Evolutionary conservation across 2,113 vertebrate species (phyloP).

Genomic region (Oncorhynchus kisutch): DNA sequence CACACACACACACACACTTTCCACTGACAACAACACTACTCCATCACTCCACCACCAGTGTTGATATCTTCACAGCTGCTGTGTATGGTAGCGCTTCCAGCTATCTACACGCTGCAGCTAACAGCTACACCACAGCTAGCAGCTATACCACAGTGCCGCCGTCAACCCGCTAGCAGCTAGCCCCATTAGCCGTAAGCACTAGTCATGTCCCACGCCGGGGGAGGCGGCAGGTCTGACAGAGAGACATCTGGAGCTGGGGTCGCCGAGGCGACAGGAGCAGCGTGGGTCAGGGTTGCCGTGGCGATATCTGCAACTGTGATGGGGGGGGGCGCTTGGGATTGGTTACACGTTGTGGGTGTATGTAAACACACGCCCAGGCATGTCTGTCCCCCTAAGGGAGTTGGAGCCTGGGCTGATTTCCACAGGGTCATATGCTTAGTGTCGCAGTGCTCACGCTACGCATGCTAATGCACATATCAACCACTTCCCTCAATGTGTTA

Average conservation of each 20-base stretch:
- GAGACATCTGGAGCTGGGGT: neutral
- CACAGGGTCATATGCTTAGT: too few species aligned
- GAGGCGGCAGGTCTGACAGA: neutral
- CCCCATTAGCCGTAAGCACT: neutral
- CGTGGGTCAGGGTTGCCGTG: neutral
- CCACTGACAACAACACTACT: too few species aligned
- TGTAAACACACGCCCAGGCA: neutral
- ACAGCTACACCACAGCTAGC: neutral
- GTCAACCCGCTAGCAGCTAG: neutral
- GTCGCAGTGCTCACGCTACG: too few species aligned
- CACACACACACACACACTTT: neutral
- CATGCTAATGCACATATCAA: too few species aligned
- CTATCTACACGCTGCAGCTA: neutral
- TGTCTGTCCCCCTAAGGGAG: neutral
- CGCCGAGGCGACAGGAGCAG: neutral
- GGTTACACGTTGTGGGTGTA: neutral
- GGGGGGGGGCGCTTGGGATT: neutral
- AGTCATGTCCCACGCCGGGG: neutral
- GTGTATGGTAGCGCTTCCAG: too few species aligned
- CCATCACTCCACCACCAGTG: too few species aligned
- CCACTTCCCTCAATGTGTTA: too few species aligned
- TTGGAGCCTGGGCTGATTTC: too few species aligned
- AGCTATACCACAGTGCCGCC: neutral
- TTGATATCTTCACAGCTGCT: too few species aligned
- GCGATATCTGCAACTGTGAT: neutral